These are phyloP conservation scores for Mythimna ferrago DNA, from an alignment of 2,888 invertebrate genomes.

Conservation along the genomic window DNA sequence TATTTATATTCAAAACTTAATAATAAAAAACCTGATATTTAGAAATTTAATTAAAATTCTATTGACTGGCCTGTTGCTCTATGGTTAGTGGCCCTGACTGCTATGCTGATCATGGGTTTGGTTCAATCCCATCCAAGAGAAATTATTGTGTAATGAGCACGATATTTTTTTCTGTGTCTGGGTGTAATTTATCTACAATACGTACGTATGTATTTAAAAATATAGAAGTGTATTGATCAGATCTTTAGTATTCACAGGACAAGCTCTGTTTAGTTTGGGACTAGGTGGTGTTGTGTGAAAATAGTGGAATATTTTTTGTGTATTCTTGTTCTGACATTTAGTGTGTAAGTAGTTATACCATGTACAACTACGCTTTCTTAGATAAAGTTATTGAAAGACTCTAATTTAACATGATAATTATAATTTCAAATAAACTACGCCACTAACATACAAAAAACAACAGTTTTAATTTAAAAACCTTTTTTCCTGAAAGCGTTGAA, in stretches of 20 bases:
- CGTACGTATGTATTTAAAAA: too few species aligned
- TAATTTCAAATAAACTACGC: not conserved
- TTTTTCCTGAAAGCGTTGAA: not conserved
- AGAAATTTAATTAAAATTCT: not conserved
- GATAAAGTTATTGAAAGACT: not conserved
- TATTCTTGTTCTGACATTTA: not conserved
- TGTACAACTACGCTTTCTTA: not conserved
- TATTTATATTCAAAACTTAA: not conserved
- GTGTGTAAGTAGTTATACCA: not conserved
- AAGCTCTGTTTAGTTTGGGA: too few species aligned
- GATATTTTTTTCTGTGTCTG: too few species aligned
- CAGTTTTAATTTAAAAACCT: not conserved
- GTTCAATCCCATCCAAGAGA: too few species aligned
- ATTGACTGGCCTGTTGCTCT: too few species aligned
- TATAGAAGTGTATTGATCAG: too few species aligned
- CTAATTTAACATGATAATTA: not conserved
- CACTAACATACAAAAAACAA: not conserved
- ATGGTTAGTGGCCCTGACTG: too few species aligned
- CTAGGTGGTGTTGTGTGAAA: too few species aligned
- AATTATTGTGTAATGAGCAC: too few species aligned
- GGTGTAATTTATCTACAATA: too few species aligned
- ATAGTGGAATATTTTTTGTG: not conserved
- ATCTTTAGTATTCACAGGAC: too few species aligned
- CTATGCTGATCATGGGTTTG: too few species aligned
- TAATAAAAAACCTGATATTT: slow-evolving; percentile 5